Percentiles rank a stretch among this genome's conserved stretches.
phyloP scores from a whole-genome alignment of 2,113 vertebrate genomes.

The Pampusana beccarii region DNA sequence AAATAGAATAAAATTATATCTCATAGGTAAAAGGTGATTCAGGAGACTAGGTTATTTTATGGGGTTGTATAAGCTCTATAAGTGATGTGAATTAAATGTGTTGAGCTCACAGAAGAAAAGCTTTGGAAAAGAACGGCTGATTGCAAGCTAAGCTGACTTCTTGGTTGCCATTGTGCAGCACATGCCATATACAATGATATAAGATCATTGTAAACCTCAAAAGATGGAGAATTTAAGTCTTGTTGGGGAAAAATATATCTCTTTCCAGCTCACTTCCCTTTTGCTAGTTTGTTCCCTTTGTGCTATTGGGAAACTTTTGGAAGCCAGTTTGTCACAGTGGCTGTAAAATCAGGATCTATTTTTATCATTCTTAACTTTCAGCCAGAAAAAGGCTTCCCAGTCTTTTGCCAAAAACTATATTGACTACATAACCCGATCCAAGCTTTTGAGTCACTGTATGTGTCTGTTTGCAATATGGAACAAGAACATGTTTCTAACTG shows the following conservation, averaged over 20 bases:
- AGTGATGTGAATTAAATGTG: conserved; percentile 64
- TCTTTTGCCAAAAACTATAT: conserved; percentile 54
- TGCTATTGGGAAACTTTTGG: conserved; percentile 55
- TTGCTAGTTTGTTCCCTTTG: conserved; percentile 34
- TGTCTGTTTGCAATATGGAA: conserved; percentile 62
- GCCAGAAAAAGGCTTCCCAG: conserved; percentile 42
- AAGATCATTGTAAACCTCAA: conserved; percentile 54
- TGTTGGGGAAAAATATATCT: conserved; percentile 23
- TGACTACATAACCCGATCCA: not conserved
- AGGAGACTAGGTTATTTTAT: conserved; percentile 71
- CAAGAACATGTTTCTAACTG: conserved; percentile 17
- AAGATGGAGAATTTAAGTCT: conserved; percentile 53
- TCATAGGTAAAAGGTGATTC: conserved; percentile 75
- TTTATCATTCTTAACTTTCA: conserved; percentile 63
- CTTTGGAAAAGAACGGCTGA: conserved; percentile 34
- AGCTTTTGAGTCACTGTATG: conserved; percentile 32
- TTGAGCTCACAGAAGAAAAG: conserved; percentile 47
- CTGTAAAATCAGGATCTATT: conserved; percentile 63
- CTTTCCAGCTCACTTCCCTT: conserved; percentile 37
- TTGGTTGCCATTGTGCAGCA: conserved; percentile 38
- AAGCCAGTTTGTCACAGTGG: conserved; percentile 44
- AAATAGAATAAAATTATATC: conserved; percentile 80
- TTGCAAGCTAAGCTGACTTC: conserved; percentile 44
- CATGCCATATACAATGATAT: conserved; percentile 39
- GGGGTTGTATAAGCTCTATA: conserved; percentile 46